Base-by-base conservation (phyloP, 2,113 vertebrate genomes). In the Ciconia stormi region DNA sequence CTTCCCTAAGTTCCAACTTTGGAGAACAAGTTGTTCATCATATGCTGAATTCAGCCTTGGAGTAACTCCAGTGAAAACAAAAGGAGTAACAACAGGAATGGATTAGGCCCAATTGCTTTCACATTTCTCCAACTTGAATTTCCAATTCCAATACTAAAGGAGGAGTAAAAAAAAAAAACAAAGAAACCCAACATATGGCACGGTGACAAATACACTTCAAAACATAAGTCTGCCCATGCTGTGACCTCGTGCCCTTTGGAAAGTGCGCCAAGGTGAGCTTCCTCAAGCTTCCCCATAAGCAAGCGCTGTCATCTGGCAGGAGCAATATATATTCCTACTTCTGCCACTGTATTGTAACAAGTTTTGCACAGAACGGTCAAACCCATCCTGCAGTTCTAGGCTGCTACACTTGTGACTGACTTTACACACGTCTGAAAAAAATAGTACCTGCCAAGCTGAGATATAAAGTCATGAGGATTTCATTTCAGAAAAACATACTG, bases 31-130 rank as follows among this genome's bases (percentile, higher is more conserved):
- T 96, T 96, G 90, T 95, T 95, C 92, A 92, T 95, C 92, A 92
- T 92, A 67, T 59, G 92, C 86, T 96, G 89, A 87, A 92, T 92
- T 87, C 96, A 97, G 65, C 86, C 86, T 87, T 96, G 95, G 95
- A 96, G 91, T 63, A 87, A 62, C 89, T 95, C 96, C 96, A 97
- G 92, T 74, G 80, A 93, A 97, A 96, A 97, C 96, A 97, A 96
- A 96, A 94, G 92, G 82, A 91, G 67, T 92, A 96, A 92, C 82
- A 93, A 96, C 86, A 96, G 86, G 92, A 94, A 95, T 87, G 94
- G 95, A 95, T 97, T 97, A 89, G 95, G 69, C 94, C 95, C 96
- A 89, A 95, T 85, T 97, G 91, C 89, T 96, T 97, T 97, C 95
- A 96, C 81, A 65, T 96, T 97, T 93, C 82, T 90, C 61, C 92